Percentiles rank a stretch among this genome's conserved stretches.
These are phyloP conservation scores for Drosophila leonis DNA, from an alignment of 2,888 invertebrate species.

Conservation along the genomic window DNA sequence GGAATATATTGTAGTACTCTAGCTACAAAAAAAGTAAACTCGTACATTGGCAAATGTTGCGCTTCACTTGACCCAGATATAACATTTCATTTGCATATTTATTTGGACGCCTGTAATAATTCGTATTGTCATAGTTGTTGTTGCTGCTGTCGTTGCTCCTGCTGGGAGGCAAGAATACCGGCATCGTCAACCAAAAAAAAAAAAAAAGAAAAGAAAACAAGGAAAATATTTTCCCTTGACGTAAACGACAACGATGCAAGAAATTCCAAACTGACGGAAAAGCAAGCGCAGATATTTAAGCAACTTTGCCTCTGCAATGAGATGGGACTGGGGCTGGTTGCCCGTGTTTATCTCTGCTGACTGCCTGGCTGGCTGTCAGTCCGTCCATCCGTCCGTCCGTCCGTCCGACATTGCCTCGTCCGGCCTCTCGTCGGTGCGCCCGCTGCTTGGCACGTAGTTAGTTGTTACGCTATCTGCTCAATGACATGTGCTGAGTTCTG, in stretches of 20 bases:
- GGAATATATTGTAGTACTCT: neutral
- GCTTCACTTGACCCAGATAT: conserved; percentile 63
- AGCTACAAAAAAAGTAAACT: conserved; percentile 14
- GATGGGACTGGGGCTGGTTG: conserved; percentile 12
- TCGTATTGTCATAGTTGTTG: conserved; percentile 25
- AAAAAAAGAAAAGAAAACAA: conserved; percentile 14
- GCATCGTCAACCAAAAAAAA: conserved; percentile 16
- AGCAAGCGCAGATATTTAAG: conserved; percentile 74
- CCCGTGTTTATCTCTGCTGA: conserved; percentile 54
- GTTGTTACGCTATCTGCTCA: conserved; percentile 68
- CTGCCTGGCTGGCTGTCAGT: neutral
- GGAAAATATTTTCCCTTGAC: conserved; percentile 64
- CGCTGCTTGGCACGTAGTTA: conserved; percentile 56
- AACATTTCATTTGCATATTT: conserved; percentile 70
- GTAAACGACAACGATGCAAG: conserved; percentile 67
- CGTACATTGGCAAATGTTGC: conserved; percentile 28
- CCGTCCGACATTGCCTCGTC: conserved; percentile 22
- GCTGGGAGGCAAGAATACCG: conserved; percentile 13
- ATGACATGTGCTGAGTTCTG: conserved; percentile 70
- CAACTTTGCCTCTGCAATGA: conserved; percentile 50
- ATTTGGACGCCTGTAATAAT: conserved; percentile 37
- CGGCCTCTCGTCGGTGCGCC: neutral
- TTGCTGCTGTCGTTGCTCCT: conserved; percentile 15
- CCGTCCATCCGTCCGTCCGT: neutral
- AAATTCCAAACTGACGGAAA: conserved; percentile 79